Base-by-base conservation (phyloP, 1,140 invertebrate species). In the Aphaenogaster floridana region DNA sequence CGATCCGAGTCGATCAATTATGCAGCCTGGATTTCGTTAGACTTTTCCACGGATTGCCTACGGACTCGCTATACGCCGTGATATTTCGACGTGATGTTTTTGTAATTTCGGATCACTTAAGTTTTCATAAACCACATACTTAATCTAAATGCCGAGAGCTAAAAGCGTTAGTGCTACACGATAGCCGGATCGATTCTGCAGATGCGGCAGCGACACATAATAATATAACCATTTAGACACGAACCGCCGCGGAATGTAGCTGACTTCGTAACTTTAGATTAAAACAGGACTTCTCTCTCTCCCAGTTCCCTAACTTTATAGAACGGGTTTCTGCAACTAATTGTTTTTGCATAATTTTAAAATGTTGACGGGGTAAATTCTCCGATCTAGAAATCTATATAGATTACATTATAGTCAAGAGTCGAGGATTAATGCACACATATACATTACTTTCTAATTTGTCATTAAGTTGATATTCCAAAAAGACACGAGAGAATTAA, bases 151-250 rank as follows among this genome's bases (percentile, higher is more conserved):
- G 15, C 17, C 28, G 21, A 36, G 59, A 66, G 34, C 17, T 54
- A 48, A 69, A 69, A 69, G n/a, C 48, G 3, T 48, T 50, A 50
- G 42, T n/a, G 50, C 9, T 36, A 76, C n/a, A 11, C 34, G 59
- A 78, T 36, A 13, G 17, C 13, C 17, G 36, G 17, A 54, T 81
- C 48, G 34, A 81, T 71, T 54, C 69, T 69, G 48, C 21, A 54
- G 17, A 68, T 68, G 63, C 6, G 39, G 42, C 57, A 48, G 52
- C 52, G 71, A 54, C 34, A 39, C 17, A 39, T 54, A 39, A 39
- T 54, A 39, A 61, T 77, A 78, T 69, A 78, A 63, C 57, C 76
- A 45, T 63, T 80, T 54, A 71, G 63, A 39, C 64, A 42, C 59
- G 57, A 63, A 63, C 42, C 21, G 48, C 8, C 68, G 50, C 2